phyloP scores from a whole-genome alignment of 2,113 vertebrate genomes.

The Nansenia antarctica region DNA sequence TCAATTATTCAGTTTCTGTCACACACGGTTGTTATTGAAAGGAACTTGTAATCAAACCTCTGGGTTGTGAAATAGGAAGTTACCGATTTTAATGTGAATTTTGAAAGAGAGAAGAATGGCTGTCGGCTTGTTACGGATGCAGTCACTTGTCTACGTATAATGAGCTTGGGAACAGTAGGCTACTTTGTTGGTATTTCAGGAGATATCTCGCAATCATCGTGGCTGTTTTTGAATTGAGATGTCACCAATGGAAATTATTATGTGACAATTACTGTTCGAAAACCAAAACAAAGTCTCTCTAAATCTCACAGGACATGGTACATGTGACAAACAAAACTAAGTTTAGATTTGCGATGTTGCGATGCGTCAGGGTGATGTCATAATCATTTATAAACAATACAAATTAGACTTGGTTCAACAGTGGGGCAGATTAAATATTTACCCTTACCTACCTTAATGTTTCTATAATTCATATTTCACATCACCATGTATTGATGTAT shows the following conservation, averaged over 20 bases:
- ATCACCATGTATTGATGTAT: conserved; percentile 17
- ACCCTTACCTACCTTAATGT: conserved; percentile 33
- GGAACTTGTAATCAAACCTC: conserved; percentile 35
- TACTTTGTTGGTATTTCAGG: no score
- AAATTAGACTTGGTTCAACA: conserved; percentile 40
- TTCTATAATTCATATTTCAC: conserved; percentile 38
- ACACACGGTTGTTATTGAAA: neutral
- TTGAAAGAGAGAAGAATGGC: neutral
- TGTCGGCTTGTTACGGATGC: no score
- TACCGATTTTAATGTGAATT: neutral
- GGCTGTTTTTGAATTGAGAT: neutral
- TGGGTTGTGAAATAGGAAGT: conserved; percentile 24
- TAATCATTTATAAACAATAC: conserved; percentile 32
- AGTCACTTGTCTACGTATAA: no score
- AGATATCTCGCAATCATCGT: no score
- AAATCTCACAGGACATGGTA: neutral
- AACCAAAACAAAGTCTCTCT: no score
- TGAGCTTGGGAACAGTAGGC: no score
- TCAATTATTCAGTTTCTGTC: conserved; percentile 38
- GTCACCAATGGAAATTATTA: neutral
- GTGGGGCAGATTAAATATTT: conserved; percentile 45
- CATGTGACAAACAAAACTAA: conserved; percentile 4
- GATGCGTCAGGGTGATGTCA: conserved; percentile 6
- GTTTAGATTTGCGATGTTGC: conserved; percentile 4
- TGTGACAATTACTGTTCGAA: no score